Evolutionary conservation across 2,113 vertebrate genomes (phyloP), one percentile per base, ranked within the genome.

Genomic region (Edolisoma coerulescens): DNA sequence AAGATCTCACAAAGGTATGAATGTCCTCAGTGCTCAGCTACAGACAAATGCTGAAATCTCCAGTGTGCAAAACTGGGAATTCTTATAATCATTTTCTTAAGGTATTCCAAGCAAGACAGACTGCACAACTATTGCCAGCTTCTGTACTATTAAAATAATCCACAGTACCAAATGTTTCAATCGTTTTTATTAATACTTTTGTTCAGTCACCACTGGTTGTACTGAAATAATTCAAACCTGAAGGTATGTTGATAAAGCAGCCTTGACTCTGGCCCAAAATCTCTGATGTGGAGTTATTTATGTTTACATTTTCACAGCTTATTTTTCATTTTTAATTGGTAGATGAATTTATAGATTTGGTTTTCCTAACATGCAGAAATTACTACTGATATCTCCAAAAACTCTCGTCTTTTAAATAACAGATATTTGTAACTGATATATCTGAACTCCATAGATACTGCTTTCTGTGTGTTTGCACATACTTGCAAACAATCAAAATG

Each of bases 1-100:
- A 99, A 96, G 99, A 99, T 96, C 99, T 99, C 94, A 99, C 99
- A 81, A 99, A 99, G 99, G 99, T 99, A 96, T 5, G 82, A 53
- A 28, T n/a, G 32, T 56, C 20, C 52, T 82, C 61, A 21, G 30
- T 67, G 33, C 28, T 90, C 19, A 60, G 45, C 53, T 44, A 47
- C 6, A 13, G 84, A 56, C 26, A 84, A 68, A 53, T 30, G 27
- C 65, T 80, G 57, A 68, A 63, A 67, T 84, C 10, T 28, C 33
- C 1, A 1, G 7, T 63, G 9, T 87, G 26, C 50, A 39, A 68
- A 91, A 37, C 61, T 78, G 39, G 17, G 18, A 63, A 64, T 89
- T 87, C 32, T 71, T 84, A 20, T 28, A 52, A 8, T 76, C 1
- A 16, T 53, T 80, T 76, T 59, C 35, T 54, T 41, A 67, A 56